phyloP scores from a whole-genome alignment of 2,888 invertebrate species.

The Drosophila atripex region DNA sequence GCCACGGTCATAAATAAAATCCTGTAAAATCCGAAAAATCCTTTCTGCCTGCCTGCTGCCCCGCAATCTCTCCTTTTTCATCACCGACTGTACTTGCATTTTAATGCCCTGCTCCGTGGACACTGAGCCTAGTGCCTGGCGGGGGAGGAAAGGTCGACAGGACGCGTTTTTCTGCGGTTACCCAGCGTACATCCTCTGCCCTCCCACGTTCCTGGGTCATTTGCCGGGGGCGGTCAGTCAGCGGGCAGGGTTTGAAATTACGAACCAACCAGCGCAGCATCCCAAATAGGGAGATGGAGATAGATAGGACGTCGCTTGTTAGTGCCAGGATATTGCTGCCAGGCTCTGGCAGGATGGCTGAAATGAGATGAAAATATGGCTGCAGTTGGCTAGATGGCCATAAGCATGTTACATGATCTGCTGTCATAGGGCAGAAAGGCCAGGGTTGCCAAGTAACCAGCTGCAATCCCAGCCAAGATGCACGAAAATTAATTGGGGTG shows the following conservation, averaged over 20 bases:
- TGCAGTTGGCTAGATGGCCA: slow-evolving; percentile 37
- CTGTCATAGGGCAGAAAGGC: slow-evolving; percentile 3
- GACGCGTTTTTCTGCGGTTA: slow-evolving; percentile 54
- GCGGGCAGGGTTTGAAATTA: slow-evolving; percentile 60
- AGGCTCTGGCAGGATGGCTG: slow-evolving; percentile 13
- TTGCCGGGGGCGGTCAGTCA: slow-evolving; percentile 55
- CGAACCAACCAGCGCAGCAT: slow-evolving; percentile 34
- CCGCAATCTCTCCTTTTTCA: not conserved
- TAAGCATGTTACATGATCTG: slow-evolving; percentile 48
- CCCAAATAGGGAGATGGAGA: not conserved
- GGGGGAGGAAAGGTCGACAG: slow-evolving; percentile 61
- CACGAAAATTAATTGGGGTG: slow-evolving; percentile 10
- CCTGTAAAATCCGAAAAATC: slow-evolving; percentile 46
- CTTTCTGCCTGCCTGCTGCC: not conserved
- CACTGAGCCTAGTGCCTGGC: slow-evolving; percentile 42
- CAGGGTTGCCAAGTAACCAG: slow-evolving; percentile 10
- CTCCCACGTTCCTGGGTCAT: not conserved
- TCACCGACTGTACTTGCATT: slow-evolving; percentile 50
- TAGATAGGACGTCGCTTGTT: slow-evolving; percentile 35
- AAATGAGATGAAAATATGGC: slow-evolving; percentile 41
- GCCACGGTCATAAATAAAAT: slow-evolving; percentile 60
- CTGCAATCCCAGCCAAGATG: slow-evolving; percentile 4
- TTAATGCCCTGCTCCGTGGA: slow-evolving; percentile 50
- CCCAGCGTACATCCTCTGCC: slow-evolving; percentile 19
- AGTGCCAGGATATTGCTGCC: slow-evolving; percentile 28